Conservation (phyloP, 2,888 invertebrate species). For the Rhopalosiphum nymphaeae region DNA sequence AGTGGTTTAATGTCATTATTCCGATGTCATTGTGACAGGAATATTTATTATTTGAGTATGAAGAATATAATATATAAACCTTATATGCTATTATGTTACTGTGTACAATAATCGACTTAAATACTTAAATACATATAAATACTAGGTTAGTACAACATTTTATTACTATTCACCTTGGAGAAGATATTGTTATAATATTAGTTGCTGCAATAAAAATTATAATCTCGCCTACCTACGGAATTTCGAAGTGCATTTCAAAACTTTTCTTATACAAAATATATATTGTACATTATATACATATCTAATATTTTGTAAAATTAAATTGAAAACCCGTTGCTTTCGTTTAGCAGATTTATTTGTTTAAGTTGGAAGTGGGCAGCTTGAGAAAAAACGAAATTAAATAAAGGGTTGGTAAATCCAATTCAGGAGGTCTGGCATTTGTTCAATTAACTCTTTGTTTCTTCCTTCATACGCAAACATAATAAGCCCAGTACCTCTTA, state of each 20-base stretch:
- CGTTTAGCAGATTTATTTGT: constrained; percentile 58
- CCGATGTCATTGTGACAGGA: constrained; percentile 8
- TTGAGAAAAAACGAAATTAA: constrained; percentile 45
- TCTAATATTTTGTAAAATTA: background rate
- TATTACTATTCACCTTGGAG: background rate
- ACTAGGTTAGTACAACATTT: background rate
- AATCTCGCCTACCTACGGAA: background rate
- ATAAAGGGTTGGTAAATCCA: constrained; percentile 43
- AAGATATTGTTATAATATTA: background rate
- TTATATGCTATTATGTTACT: background rate
- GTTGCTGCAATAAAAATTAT: background rate
- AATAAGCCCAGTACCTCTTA: constrained; percentile 42
- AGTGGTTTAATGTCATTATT: constrained; percentile 43
- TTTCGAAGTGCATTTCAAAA: background rate
- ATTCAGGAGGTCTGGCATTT: constrained; percentile 27
- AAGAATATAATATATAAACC: background rate
- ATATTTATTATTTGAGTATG: constrained; percentile 9
- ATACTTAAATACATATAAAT: background rate
- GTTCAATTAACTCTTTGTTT: constrained; percentile 54
- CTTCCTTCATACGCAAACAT: constrained; percentile 38
- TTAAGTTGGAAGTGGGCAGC: constrained; percentile 19
- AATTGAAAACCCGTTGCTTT: constrained; percentile 40
- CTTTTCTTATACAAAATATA: background rate
- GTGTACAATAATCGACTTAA: background rate
- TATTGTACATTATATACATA: background rate